Evolutionary conservation across 2,113 vertebrate species (phyloP).

Genomic region (Aix galericulata): DNA sequence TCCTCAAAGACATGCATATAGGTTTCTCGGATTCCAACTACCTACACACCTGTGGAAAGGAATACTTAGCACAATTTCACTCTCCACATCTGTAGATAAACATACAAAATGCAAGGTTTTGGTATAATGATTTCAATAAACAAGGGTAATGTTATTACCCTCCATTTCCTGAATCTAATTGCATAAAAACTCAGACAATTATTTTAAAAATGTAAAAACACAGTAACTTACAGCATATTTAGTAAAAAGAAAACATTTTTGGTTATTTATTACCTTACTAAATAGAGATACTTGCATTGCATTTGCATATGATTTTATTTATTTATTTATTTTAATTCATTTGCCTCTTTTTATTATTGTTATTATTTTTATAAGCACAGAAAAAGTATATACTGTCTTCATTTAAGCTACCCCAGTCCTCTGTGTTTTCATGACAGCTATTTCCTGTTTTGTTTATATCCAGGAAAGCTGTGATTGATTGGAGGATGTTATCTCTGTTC

Average conservation of each 20-base stretch:
- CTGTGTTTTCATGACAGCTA: background rate
- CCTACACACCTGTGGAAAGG: background rate
- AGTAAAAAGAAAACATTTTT: background rate
- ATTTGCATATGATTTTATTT: background rate
- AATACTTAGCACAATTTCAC: background rate
- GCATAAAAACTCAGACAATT: background rate
- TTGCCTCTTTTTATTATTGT: background rate
- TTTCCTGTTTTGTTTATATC: background rate
- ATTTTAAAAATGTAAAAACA: background rate
- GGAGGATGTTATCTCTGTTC: conserved; percentile 37
- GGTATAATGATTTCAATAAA: background rate
- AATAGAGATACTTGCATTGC: background rate
- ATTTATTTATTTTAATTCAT: background rate
- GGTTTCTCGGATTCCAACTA: background rate
- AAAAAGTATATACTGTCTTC: background rate
- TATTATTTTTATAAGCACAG: background rate
- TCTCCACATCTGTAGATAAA: background rate
- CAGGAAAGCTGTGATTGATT: conserved; percentile 16
- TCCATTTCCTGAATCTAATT: background rate
- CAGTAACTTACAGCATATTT: background rate
- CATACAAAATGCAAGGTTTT: background rate
- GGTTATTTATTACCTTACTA: background rate
- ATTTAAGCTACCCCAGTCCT: background rate
- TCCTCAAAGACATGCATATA: background rate
- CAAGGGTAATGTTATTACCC: background rate